These are phyloP conservation scores for Rugalucina vietnamica DNA, from an alignment of 2,888 invertebrate species.

Conservation along the genomic window DNA sequence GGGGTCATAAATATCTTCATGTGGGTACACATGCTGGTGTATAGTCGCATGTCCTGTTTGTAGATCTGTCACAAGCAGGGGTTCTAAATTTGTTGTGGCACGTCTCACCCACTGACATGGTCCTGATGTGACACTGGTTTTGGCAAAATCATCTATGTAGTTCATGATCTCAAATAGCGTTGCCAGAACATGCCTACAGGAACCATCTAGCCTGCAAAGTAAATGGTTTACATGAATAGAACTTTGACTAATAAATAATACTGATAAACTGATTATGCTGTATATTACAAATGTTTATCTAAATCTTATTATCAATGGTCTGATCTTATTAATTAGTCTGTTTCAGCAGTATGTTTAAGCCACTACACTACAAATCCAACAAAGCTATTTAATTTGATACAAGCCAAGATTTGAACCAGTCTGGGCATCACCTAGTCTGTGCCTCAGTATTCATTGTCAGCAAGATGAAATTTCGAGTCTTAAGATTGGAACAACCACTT, in stretches of 20 bases:
- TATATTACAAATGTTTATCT: neutral
- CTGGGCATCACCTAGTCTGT: too few relatives aligned
- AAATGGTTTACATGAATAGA: too few relatives aligned
- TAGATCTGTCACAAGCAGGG: too few relatives aligned
- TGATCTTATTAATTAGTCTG: neutral
- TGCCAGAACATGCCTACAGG: neutral
- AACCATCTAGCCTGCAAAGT: neutral
- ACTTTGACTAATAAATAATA: neutral
- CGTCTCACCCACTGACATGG: neutral
- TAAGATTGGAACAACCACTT: too few relatives aligned
- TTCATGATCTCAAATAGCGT: neutral
- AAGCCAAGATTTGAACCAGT: too few relatives aligned
- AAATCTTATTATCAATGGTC: neutral
- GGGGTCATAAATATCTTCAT: neutral
- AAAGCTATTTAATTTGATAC: neutral
- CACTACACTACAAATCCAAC: neutral
- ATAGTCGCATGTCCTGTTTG: too few relatives aligned
- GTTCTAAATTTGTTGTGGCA: neutral
- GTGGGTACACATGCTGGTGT: neutral
- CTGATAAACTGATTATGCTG: neutral
- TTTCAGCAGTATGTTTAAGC: neutral
- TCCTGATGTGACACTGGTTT: conserved; percentile 24
- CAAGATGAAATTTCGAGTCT: too few relatives aligned
- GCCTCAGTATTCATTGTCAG: too few relatives aligned
- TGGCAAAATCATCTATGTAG: conserved; percentile 6